Evolutionary conservation across 23 tunicate genomes (phyloP).

Genomic region (Styela clava): DNA sequence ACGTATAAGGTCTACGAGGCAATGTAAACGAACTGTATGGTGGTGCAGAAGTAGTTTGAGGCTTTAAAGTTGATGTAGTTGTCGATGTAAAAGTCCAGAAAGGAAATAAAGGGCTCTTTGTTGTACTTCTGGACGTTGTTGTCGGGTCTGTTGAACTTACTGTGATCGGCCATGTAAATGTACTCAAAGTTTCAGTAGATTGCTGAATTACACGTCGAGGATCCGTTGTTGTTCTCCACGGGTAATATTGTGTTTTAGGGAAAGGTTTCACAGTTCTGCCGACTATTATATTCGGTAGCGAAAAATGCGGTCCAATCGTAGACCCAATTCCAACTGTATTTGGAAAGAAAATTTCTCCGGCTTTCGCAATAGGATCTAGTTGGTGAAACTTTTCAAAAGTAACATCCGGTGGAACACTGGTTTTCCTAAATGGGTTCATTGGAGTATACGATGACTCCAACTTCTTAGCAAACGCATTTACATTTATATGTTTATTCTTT

Average conservation of each 20-base stretch:
- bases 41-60: too few species aligned
- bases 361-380: background rate
- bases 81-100: background rate
- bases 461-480: background rate
- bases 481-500: background rate
- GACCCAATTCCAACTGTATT: background rate
- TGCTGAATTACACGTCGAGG: background rate
- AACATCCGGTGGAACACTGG: background rate
- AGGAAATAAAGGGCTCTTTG: background rate
- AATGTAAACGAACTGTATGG: too few species aligned
- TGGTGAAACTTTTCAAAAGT: background rate
- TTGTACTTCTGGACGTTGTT: background rate
- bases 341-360: background rate
- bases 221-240: slow-evolving; percentile 24
- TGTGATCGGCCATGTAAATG: background rate
- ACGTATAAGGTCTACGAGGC: too few species aligned
- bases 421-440: background rate
- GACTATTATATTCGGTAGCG: slow-evolving; percentile 8
- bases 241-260: slow-evolving; percentile 26
- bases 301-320: slow-evolving; percentile 12
- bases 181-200: background rate
- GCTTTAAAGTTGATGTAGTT: background rate
- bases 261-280: slow-evolving; percentile 19
- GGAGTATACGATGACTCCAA: background rate
- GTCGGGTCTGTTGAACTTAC: slow-evolving; percentile 1